These are phyloP conservation scores for Chymomyza caudatula DNA, from an alignment of 2,888 invertebrate genomes.

Conservation along the genomic window DNA sequence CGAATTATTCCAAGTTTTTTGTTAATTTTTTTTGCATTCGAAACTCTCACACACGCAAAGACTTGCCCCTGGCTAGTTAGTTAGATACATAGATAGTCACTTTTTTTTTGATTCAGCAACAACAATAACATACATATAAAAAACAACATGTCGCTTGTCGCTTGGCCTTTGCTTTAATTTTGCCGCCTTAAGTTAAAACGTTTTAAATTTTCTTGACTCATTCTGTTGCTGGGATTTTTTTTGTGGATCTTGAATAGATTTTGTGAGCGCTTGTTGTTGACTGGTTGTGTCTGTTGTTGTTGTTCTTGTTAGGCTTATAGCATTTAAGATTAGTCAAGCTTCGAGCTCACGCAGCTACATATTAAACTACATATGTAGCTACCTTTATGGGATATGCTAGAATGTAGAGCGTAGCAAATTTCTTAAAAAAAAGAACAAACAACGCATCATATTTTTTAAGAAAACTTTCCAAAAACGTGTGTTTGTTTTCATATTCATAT, in stretches of 20 bases:
- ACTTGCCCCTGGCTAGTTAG: conserved; percentile 50
- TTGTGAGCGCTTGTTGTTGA: too few species aligned
- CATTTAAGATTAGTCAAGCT: too few species aligned
- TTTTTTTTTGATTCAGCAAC: conserved; percentile 14
- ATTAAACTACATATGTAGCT: too few species aligned
- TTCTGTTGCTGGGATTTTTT: conserved; percentile 1
- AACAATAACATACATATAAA: neutral
- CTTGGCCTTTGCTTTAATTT: conserved; percentile 21
- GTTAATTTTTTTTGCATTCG: conserved; percentile 38
- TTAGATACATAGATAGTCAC: conserved; percentile 23
- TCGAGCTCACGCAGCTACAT: neutral
- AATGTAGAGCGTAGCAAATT: conserved; percentile 56
- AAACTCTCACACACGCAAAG: conserved; percentile 42
- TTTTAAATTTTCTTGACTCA: neutral
- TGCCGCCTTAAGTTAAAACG: conserved; percentile 8
- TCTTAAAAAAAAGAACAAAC: conserved; percentile 11
- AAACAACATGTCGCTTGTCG: conserved; percentile 15
- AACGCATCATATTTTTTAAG: neutral
- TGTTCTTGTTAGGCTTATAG: neutral
- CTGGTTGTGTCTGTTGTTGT: too few species aligned
- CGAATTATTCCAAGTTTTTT: conserved; percentile 55
- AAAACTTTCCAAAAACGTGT: conserved; percentile 11
- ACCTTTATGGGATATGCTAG: conserved; percentile 10
- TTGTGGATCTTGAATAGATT: neutral
- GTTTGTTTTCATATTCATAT: conserved; percentile 43